phyloP scores from a whole-genome alignment of 2,888 invertebrate genomes.

The Seladonia tumulorum region DNA sequence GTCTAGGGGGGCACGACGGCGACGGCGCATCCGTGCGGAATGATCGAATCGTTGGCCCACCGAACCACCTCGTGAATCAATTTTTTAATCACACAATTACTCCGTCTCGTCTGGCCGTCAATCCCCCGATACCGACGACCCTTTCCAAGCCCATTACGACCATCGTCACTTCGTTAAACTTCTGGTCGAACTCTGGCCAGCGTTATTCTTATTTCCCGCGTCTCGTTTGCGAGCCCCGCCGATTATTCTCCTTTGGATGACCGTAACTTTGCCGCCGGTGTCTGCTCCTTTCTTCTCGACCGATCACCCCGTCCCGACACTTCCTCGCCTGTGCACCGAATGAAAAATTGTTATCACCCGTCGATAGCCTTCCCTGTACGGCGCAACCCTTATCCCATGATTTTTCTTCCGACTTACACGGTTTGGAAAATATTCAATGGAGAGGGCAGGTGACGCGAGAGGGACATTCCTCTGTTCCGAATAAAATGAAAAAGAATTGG shows the following conservation, averaged over 20 bases:
- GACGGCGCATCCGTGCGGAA: slow-evolving; percentile 15
- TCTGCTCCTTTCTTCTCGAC: neutral
- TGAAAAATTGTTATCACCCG: neutral
- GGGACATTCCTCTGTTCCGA: neutral
- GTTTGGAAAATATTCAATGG: neutral
- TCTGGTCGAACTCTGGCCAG: neutral
- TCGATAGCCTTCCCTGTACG: neutral
- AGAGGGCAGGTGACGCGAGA: neutral
- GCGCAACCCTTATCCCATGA: neutral
- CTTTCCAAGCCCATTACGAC: slow-evolving; percentile 12
- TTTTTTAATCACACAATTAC: slow-evolving; percentile 54
- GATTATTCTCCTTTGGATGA: slow-evolving; percentile 3
- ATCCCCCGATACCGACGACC: neutral
- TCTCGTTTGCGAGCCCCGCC: neutral
- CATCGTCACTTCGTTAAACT: slow-evolving; percentile 48
- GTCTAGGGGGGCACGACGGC: neutral
- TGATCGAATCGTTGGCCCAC: slow-evolving; percentile 29
- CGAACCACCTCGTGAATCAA: slow-evolving; percentile 42
- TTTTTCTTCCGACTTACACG: neutral
- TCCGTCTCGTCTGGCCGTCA: neutral
- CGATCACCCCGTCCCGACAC: neutral
- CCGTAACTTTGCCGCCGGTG: neutral
- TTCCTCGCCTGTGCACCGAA: neutral
- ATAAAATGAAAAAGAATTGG: neutral
- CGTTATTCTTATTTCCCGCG: neutral